These are phyloP conservation scores for Misgurnus mizolepis DNA, from an alignment of 2,113 vertebrate species.

Conservation along the genomic window DNA sequence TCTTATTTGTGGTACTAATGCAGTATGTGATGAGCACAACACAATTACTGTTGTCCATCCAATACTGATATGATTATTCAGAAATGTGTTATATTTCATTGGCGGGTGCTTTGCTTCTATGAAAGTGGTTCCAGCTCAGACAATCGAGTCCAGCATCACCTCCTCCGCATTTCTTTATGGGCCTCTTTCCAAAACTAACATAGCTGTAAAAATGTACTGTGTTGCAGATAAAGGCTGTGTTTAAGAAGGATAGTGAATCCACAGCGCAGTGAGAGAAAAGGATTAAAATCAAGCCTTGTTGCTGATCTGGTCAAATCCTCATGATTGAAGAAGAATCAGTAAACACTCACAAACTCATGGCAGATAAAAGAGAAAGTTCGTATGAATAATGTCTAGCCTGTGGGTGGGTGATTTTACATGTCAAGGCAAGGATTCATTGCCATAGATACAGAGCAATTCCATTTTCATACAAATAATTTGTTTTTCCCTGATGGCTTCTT, in stretches of 20 bases:
- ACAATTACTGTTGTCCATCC: no score
- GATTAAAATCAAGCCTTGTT: slow-evolving; percentile 26
- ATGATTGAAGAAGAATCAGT: slow-evolving; percentile 20
- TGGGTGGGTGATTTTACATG: slow-evolving; percentile 28
- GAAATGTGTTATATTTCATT: background rate
- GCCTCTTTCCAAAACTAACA: slow-evolving; percentile 6
- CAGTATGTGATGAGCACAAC: no score
- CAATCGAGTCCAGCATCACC: slow-evolving; percentile 15
- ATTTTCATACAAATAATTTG: background rate
- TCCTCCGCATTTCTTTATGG: background rate
- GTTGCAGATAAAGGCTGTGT: background rate
- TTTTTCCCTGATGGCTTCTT: background rate
- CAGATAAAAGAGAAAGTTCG: slow-evolving; percentile 9
- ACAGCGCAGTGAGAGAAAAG: background rate
- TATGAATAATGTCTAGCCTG: background rate
- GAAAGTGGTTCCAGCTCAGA: slow-evolving; percentile 20
- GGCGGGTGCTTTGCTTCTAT: slow-evolving; percentile 1
- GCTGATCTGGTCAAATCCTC: slow-evolving; percentile 14
- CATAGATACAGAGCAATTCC: slow-evolving; percentile 4
- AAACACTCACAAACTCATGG: slow-evolving; percentile 19
- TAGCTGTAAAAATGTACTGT: slow-evolving; percentile 11
- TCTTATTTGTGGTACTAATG: no score
- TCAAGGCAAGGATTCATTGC: background rate
- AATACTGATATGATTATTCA: no score
- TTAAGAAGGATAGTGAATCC: slow-evolving; percentile 21